Evolutionary conservation across 2,888 invertebrate genomes (phyloP).

Genomic region (Cosmia trapezina): DNA sequence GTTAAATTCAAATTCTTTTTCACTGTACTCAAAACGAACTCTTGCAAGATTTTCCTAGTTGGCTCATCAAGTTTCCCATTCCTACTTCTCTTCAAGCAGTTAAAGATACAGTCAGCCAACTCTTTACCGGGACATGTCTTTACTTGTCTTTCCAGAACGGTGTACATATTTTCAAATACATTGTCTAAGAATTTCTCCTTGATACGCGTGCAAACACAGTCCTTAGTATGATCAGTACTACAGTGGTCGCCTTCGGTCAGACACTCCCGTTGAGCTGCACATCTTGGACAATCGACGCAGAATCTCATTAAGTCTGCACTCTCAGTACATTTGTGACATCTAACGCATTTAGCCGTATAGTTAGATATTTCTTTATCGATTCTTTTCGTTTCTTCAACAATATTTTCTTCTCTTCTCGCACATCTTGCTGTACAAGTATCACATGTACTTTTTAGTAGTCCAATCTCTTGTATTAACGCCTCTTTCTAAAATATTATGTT

Average conservation of each 20-base stretch:
- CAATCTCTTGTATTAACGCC: slow-evolving; percentile 77
- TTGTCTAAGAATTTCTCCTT: slow-evolving; percentile 84
- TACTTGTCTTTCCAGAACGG: slow-evolving; percentile 78
- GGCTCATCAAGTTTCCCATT: slow-evolving; percentile 82
- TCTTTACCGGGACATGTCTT: slow-evolving; percentile 77
- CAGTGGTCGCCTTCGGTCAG: slow-evolving; percentile 73
- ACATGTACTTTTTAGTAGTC: slow-evolving; percentile 72
- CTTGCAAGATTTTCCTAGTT: slow-evolving; percentile 79
- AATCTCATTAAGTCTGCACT: slow-evolving; percentile 77
- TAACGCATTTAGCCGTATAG: slow-evolving; percentile 72
- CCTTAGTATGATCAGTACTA: slow-evolving; percentile 69
- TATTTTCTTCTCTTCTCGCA: slow-evolving; percentile 71
- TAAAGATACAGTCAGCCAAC: slow-evolving; percentile 77
- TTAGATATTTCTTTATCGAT: slow-evolving; percentile 73
- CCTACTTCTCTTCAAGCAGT: slow-evolving; percentile 78
- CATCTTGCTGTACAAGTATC: slow-evolving; percentile 80
- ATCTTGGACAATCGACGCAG: slow-evolving; percentile 84
- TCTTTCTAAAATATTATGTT: slow-evolving; percentile 74
- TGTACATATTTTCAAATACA: slow-evolving; percentile 87
- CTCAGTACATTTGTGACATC: slow-evolving; percentile 79
- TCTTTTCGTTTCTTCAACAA: slow-evolving; percentile 75
- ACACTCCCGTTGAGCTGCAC: slow-evolving; percentile 77
- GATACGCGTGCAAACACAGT: slow-evolving; percentile 81
- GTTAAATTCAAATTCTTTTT: slow-evolving; percentile 85
- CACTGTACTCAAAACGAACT: slow-evolving; percentile 80